Base-by-base conservation (phyloP, 2,113 vertebrate genomes). In the Strix aluco region DNA sequence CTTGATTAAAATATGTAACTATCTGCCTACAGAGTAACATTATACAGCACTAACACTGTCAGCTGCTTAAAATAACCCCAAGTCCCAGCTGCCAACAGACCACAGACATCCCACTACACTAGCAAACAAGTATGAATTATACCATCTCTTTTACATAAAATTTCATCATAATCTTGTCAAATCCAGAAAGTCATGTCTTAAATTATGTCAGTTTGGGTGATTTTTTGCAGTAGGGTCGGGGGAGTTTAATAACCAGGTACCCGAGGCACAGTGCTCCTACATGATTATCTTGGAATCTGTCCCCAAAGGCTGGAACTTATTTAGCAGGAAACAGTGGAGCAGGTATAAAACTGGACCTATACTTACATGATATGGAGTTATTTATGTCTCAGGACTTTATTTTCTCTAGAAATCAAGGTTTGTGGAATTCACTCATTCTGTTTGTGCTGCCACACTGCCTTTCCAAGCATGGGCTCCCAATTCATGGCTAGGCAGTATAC, bases 1-100 rank as follows among this genome's bases (percentile, higher is more conserved):
- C 91, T 97, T 80, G 81, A 86, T 58, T 90, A 79, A 90, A 92
- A 88, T n/a, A 92, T 88, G 82, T 46, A 38, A 38, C 65, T 95
- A 44, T 83, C 84, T 88, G 38, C 88, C 89, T 63, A 59, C 40
- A 63, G 66, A 73, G 94, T 92, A 95, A 97, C 82, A 84, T 73
- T 81, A 93, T 42, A 95, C 86, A 77, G 82, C 73, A 88, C 27
- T 57, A 58, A 86, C 38, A 49, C 32, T 29, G 63, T 52, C 58
- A 74, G 84, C 51, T 88, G 54, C 94, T 91, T 91, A 93, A 96
- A 95, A 97, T 81, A 97, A 91, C 81, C 36, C 16, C 54, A 70
- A 32, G 54, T 44, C 26, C 73, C 70, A 95, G 67, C 70, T 74
- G 86, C 52, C 70, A 80, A 66, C 57, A 38, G 62, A 82, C 8